These are phyloP conservation scores for Gambusia affinis DNA, from an alignment of 2,113 vertebrate genomes.

Conservation along the genomic window DNA sequence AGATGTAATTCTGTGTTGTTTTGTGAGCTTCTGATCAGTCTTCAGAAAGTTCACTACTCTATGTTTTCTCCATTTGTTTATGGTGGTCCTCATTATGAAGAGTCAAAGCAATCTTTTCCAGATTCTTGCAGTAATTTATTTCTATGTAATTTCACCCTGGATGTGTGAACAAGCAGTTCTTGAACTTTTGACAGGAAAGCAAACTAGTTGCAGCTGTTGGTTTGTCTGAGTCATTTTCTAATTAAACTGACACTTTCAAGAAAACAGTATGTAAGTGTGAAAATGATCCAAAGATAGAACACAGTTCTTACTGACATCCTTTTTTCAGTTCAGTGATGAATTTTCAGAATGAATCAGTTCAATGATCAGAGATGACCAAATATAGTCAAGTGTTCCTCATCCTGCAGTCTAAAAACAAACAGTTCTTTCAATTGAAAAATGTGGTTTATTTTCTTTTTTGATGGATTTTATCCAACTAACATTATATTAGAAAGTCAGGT, in stretches of 20 bases:
- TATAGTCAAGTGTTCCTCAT: conserved; percentile 1
- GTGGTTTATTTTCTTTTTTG: background rate
- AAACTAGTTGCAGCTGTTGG: background rate
- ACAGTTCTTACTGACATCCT: background rate
- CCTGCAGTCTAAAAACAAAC: background rate
- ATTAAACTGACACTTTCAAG: background rate
- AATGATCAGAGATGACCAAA: conserved; percentile 8
- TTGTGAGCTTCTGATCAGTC: no score
- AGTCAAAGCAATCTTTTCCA: no score
- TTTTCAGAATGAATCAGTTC: background rate
- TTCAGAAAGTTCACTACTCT: no score
- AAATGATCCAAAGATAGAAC: background rate
- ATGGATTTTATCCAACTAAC: background rate
- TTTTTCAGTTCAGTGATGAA: background rate
- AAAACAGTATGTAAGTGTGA: background rate
- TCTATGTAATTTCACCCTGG: no score
- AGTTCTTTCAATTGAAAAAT: background rate
- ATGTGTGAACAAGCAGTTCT: no score
- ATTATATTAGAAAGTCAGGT: background rate
- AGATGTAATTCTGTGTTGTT: no score
- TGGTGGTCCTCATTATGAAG: no score
- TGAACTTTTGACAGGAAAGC: no score
- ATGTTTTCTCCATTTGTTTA: no score
- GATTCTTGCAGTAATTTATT: no score
- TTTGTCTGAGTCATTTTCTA: background rate